Evolutionary conservation across 1,140 invertebrate species (phyloP).

Genomic region (Ips typographus): DNA sequence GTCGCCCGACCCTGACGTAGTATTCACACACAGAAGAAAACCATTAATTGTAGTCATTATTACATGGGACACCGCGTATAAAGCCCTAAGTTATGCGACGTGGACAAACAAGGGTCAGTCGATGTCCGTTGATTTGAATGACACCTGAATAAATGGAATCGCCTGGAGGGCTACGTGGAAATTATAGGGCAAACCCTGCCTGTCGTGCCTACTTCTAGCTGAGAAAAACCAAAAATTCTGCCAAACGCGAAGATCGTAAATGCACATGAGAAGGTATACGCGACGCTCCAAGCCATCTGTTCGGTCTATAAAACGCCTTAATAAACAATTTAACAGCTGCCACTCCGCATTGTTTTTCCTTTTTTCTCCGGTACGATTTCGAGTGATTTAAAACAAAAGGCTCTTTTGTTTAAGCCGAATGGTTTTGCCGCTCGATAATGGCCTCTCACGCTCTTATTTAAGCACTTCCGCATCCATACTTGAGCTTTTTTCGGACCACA

Average conservation of each 20-base stretch:
- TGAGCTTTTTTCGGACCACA: not conserved
- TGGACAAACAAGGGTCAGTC: not conserved
- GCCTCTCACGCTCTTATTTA: constrained; percentile 3
- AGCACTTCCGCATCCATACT: not conserved
- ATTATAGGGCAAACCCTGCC: not conserved
- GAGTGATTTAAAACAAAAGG: constrained; percentile 4
- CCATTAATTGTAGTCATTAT: constrained; percentile 1
- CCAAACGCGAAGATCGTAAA: too few relatives aligned
- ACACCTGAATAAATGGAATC: not conserved
- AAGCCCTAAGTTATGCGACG: too few relatives aligned
- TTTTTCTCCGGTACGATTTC: constrained; percentile 2
- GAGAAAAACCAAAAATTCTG: too few relatives aligned
- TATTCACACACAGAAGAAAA: not conserved
- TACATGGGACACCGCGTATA: not conserved
- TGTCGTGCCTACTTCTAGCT: too few relatives aligned
- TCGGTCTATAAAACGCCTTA: not conserved
- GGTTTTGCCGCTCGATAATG: constrained; percentile 3
- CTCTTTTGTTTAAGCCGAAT: constrained; percentile 2
- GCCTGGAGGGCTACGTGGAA: not conserved
- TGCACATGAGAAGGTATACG: too few relatives aligned
- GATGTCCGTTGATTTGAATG: not conserved
- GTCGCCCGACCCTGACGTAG: not conserved
- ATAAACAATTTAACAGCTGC: constrained; percentile 6
- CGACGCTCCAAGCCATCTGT: too few relatives aligned
- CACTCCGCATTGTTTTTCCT: not conserved